phyloP scores from a whole-genome alignment of 2,113 vertebrate genomes.

The Onychostoma macrolepis region DNA sequence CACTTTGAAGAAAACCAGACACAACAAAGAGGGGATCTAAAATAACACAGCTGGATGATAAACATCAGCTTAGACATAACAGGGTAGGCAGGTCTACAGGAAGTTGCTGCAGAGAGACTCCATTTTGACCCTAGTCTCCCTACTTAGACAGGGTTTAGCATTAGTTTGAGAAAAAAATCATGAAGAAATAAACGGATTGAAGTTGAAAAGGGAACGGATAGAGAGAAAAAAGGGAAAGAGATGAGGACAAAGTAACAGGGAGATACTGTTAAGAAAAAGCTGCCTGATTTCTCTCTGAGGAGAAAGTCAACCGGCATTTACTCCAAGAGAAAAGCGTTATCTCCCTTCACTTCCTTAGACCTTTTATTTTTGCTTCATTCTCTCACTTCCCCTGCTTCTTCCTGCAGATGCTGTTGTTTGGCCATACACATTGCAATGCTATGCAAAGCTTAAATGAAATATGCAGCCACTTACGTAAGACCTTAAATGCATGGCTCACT shows the following conservation, averaged over 20 bases:
- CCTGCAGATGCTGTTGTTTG: background rate
- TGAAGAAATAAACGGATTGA: background rate
- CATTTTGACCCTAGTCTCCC: constrained; percentile 5
- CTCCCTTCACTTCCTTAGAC: constrained; percentile 5
- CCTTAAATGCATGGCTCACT: background rate
- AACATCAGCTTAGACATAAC: constrained; percentile 41
- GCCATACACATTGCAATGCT: background rate
- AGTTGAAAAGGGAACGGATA: background rate
- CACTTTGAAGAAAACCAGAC: constrained; percentile 35
- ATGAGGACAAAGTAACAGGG: background rate
- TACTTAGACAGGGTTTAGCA: background rate
- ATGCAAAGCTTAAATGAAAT: background rate
- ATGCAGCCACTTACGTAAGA: background rate
- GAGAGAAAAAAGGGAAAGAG: background rate
- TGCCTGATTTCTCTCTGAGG: constrained; percentile 1
- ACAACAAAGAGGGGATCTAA: constrained; percentile 36
- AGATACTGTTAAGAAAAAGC: background rate
- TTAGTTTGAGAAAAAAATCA: background rate
- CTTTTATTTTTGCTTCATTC: constrained; percentile 2
- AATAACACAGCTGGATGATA: constrained; percentile 40
- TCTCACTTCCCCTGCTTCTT: background rate
- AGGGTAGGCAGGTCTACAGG: constrained; percentile 33
- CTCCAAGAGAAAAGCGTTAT: constrained; percentile 53
- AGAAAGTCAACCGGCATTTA: constrained; percentile 43
- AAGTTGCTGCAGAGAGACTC: constrained; percentile 17